These are phyloP conservation scores for Cetonia aurata DNA, from an alignment of 2,888 invertebrate genomes.

Conservation along the genomic window DNA sequence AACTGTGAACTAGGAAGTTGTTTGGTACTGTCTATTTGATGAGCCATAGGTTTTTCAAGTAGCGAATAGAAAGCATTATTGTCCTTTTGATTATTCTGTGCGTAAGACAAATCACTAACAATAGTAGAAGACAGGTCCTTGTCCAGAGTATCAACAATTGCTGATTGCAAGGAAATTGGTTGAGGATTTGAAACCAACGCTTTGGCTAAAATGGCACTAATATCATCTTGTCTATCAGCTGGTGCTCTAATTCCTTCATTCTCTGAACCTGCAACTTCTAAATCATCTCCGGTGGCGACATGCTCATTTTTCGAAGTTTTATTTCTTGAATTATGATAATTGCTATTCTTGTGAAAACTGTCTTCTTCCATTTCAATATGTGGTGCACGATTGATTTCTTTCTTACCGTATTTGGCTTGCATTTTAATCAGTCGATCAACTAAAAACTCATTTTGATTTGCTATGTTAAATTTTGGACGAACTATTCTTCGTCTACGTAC, in stretches of 20 bases:
- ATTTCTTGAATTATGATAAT: background rate
- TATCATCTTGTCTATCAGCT: conserved; percentile 13
- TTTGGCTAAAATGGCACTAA: background rate
- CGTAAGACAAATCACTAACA: background rate
- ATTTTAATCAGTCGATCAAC: conserved; percentile 20
- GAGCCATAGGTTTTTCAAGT: conserved; percentile 65
- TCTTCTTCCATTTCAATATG: background rate
- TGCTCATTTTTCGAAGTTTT: background rate
- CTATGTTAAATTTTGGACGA: conserved; percentile 49
- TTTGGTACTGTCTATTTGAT: conserved; percentile 68
- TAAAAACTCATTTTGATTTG: conserved; percentile 40
- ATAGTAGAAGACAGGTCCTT: background rate
- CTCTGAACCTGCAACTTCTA: conserved; percentile 50
- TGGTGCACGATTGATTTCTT: background rate
- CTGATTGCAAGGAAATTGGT: conserved; percentile 53
- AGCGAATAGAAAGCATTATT: conserved; percentile 67
- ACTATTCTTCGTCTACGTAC: conserved; percentile 42
- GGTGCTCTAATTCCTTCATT: conserved; percentile 20
- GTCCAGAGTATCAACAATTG: conserved; percentile 31
- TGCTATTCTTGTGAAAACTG: background rate
- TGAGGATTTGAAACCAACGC: conserved; percentile 33
- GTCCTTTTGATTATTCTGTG: conserved; percentile 45
- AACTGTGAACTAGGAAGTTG: conserved; percentile 60
- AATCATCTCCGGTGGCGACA: conserved; percentile 43
- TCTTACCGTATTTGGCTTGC: conserved; percentile 28